phyloP scores from a whole-genome alignment of 1,140 invertebrate genomes.

The Eumaeus atala region DNA sequence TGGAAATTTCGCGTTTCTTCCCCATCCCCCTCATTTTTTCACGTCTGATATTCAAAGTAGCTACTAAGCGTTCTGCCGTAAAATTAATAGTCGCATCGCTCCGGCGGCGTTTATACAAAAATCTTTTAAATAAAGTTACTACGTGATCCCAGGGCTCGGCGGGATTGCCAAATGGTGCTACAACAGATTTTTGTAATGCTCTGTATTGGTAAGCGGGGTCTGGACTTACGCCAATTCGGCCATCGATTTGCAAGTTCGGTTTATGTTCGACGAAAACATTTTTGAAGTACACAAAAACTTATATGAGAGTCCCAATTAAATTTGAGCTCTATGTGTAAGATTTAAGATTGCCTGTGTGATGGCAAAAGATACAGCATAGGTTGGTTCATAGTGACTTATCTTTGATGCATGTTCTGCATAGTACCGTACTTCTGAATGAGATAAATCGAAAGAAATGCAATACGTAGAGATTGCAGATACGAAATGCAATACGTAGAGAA shows the following conservation, averaged over 20 bases:
- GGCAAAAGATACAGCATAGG: background rate
- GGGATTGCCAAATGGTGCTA: slow-evolving; percentile 55
- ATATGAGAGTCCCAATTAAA: slow-evolving; percentile 31
- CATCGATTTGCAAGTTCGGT: slow-evolving; percentile 63
- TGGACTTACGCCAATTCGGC: slow-evolving; percentile 57
- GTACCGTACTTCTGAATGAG: no score
- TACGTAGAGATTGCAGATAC: no score
- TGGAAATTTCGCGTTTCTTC: slow-evolving; percentile 10
- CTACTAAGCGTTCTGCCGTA: slow-evolving; percentile 39
- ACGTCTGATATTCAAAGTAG: slow-evolving; percentile 39
- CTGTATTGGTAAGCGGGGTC: slow-evolving; percentile 63
- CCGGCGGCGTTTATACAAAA: slow-evolving; percentile 47
- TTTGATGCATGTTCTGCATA: background rate
- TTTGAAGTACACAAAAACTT: slow-evolving; percentile 43
- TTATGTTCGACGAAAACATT: slow-evolving; percentile 44
- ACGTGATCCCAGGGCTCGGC: slow-evolving; percentile 43
- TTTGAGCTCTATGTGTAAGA: slow-evolving; percentile 9
- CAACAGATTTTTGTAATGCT: slow-evolving; percentile 69
- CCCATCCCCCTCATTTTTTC: slow-evolving; percentile 27
- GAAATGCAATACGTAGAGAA: no score
- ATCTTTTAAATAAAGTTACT: slow-evolving; percentile 60
- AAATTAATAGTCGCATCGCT: slow-evolving; percentile 54
- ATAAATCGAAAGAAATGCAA: no score
- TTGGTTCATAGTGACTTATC: background rate
- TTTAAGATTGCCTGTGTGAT: background rate